Base-by-base conservation (phyloP, 2,888 invertebrate genomes). In the Spatulosminthurus flaviceps region DNA sequence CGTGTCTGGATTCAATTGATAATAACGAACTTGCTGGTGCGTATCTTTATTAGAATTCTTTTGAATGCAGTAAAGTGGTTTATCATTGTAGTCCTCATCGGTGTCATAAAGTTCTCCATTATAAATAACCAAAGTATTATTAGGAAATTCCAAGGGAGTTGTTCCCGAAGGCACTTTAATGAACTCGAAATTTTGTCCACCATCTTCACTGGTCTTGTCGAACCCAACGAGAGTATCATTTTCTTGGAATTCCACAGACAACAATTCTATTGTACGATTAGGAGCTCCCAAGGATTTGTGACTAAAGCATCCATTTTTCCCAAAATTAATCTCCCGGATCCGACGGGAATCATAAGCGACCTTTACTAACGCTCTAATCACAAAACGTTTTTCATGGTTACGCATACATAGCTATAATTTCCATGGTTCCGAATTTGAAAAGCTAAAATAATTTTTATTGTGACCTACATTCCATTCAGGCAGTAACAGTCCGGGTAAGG, bases 401-500 rank as follows among this genome's bases (percentile, higher is more conserved):
- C n/a, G n/a, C n/a, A n/a, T n/a, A n/a, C n/a, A n/a, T n/a, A n/a
- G n/a, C n/a, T n/a, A n/a, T n/a, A n/a, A n/a, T n/a, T n/a, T n/a
- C n/a, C n/a, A n/a, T n/a, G n/a, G n/a, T n/a, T n/a, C n/a, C n/a
- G n/a, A n/a, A n/a, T n/a, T n/a, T n/a, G n/a, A n/a, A n/a, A n/a
- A n/a, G n/a, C n/a, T n/a, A n/a, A 7, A 24, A 70, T 24, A 71
- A 42, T 42, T 21, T 16, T 7, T 16, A 21, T 7, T 19, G 21
- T 22, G 28, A 28, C 76, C 26, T 69, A 76, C 76, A 76, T 76
- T 67, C 76, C 76, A 42, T 66, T 21, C 9, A 76, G n/a, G 41
- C 76, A 76, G 67, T 76, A 76, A 22, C 76, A 76, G 19, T 34
- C 24, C 1, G 76, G 76, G 22, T 76, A 76, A 28, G 76, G 76